These are phyloP conservation scores for Pimpla rufipes DNA, from an alignment of 2,888 invertebrate species.

Conservation along the genomic window DNA sequence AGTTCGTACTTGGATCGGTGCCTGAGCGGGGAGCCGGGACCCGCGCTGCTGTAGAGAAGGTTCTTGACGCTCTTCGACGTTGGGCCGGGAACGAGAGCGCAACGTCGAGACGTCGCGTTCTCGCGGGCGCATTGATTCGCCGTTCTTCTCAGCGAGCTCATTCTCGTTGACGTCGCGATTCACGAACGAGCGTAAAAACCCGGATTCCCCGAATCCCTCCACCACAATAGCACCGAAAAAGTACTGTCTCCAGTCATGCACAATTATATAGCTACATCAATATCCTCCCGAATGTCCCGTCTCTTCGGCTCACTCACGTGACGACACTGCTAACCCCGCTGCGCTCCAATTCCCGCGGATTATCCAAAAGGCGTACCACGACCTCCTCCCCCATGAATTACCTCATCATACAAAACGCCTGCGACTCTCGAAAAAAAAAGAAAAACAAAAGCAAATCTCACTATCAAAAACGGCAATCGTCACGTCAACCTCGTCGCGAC, in stretches of 20 bases:
- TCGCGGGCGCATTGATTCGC: slow-evolving; percentile 77
- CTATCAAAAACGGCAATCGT: background rate
- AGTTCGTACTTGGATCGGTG: slow-evolving; percentile 84
- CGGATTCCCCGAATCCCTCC: background rate
- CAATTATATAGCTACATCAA: background rate
- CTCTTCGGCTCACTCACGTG: background rate
- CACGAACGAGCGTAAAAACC: slow-evolving; percentile 14
- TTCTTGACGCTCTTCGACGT: slow-evolving; percentile 79
- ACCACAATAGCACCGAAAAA: slow-evolving; percentile 10
- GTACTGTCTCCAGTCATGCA: background rate
- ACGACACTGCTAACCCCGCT: background rate
- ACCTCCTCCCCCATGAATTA: slow-evolving; percentile 25
- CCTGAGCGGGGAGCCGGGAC: slow-evolving; percentile 79
- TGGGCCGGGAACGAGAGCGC: slow-evolving; percentile 72
- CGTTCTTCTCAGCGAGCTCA: slow-evolving; percentile 79
- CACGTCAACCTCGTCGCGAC: background rate
- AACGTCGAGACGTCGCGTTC: slow-evolving; percentile 69
- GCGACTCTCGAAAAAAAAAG: background rate
- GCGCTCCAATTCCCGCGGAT: slow-evolving; percentile 15
- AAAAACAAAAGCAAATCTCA: background rate
- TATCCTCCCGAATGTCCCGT: background rate
- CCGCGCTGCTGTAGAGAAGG: slow-evolving; percentile 70
- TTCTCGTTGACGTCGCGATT: slow-evolving; percentile 57
- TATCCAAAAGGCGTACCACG: slow-evolving; percentile 39
- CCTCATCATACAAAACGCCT: slow-evolving; percentile 16